Conservation (phyloP, 2,888 invertebrate genomes). For the Mantis religiosa region DNA sequence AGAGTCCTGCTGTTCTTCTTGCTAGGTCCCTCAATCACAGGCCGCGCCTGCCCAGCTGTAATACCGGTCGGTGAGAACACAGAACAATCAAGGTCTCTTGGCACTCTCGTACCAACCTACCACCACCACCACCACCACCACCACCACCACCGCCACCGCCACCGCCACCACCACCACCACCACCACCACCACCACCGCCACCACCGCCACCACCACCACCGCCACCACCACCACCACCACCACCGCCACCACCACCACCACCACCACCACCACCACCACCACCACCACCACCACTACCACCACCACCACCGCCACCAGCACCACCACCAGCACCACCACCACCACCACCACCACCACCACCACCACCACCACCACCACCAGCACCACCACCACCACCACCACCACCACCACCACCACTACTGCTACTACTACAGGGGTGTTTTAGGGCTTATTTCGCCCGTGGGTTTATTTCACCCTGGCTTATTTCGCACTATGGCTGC, state of each 20-base stretch:
- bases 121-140: neutral
- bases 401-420: no score
- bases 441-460: no score
- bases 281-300: neutral
- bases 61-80: neutral
- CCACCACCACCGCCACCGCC: neutral
- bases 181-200: neutral
- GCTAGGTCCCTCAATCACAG: neutral
- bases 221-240: neutral
- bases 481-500: no score
- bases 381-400: no score
- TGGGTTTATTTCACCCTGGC: no score
- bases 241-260: neutral
- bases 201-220: neutral
- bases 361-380: no score
- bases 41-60: neutral
- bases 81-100: neutral
- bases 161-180: neutral
- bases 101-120: no score
- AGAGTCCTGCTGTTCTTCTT: no score
- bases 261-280: neutral
- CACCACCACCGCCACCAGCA: neutral
- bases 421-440: no score
- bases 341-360: neutral
- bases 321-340: neutral